phyloP scores from a whole-genome alignment of 2,888 invertebrate genomes.

The Eristalis intricaria region DNA sequence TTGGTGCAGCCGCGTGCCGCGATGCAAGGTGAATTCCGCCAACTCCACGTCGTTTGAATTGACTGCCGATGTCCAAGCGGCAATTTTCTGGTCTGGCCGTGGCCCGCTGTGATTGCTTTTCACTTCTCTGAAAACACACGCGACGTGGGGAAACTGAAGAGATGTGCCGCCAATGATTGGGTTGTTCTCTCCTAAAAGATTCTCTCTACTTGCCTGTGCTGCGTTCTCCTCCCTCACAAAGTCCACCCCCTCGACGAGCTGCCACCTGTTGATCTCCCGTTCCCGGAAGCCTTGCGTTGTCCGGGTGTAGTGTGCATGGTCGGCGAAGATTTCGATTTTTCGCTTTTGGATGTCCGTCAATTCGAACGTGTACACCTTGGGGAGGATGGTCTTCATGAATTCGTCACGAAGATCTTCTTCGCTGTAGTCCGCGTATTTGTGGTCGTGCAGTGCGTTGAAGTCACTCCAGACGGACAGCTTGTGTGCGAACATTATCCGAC shows the following conservation, averaged over 20 bases:
- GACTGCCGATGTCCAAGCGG: slow-evolving; percentile 44
- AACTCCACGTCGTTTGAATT: slow-evolving; percentile 43
- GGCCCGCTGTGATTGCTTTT: not conserved
- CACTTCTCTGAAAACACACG: slow-evolving; percentile 6
- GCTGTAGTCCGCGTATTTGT: slow-evolving; percentile 39
- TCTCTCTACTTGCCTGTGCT: slow-evolving; percentile 24
- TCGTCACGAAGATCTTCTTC: slow-evolving; percentile 39
- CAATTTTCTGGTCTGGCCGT: slow-evolving; percentile 6
- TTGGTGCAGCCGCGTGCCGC: not conserved
- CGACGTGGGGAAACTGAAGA: slow-evolving; percentile 12
- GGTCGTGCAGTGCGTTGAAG: not conserved
- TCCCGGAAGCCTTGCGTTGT: slow-evolving; percentile 31
- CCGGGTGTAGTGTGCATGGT: not conserved
- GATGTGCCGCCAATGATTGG: not conserved
- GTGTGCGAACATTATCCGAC: slow-evolving; percentile 47
- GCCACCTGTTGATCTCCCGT: not conserved
- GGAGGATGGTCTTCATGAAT: slow-evolving; percentile 44
- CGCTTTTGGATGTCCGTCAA: slow-evolving; percentile 24
- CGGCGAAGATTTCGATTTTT: slow-evolving; percentile 53
- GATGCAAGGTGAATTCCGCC: not conserved
- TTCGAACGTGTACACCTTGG: slow-evolving; percentile 42
- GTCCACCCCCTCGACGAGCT: slow-evolving; percentile 23
- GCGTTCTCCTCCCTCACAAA: not conserved
- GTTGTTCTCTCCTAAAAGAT: not conserved
- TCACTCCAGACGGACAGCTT: slow-evolving; percentile 34